Evolutionary conservation across 2,113 vertebrate genomes (phyloP).

Genomic region (Holacanthus passer): DNA sequence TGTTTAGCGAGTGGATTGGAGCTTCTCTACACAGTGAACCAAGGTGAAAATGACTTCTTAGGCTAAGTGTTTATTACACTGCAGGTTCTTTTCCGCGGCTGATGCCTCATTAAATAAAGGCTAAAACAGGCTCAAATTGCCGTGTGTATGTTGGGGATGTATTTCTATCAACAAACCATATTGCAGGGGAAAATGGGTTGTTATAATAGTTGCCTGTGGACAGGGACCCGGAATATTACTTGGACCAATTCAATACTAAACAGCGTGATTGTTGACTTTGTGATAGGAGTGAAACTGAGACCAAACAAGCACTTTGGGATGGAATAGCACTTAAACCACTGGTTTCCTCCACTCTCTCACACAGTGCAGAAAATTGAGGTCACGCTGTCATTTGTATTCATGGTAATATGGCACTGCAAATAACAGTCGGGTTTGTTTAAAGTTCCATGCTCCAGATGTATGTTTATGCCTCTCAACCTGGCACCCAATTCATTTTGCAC

Average conservation of each 20-base stretch:
- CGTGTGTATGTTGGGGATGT: conserved; percentile 38
- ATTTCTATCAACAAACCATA: conserved; percentile 60
- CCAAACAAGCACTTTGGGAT: conserved; percentile 77
- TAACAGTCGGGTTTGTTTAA: conserved; percentile 80
- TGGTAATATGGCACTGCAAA: conserved; percentile 74
- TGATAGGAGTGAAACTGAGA: conserved; percentile 76
- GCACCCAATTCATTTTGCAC: conserved; percentile 72
- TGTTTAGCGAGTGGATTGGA: conserved; percentile 73
- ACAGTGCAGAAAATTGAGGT: conserved; percentile 80
- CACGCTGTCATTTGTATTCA: conserved; percentile 81
- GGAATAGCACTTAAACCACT: conserved; percentile 71
- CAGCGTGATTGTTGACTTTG: conserved; percentile 74
- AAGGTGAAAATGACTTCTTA: conserved; percentile 71
- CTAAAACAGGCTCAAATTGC: conserved; percentile 40
- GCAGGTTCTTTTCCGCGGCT: conserved; percentile 47
- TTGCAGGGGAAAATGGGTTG: conserved; percentile 35
- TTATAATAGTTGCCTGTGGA: conserved; percentile 61
- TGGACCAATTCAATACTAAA: conserved; percentile 64
- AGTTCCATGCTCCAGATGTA: conserved; percentile 67
- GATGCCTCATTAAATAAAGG: conserved; percentile 74
- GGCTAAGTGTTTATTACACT: conserved; percentile 66
- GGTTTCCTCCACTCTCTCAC: conserved; percentile 65
- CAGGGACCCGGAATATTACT: conserved; percentile 65
- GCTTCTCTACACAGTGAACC: conserved; percentile 59
- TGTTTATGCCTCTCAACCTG: conserved; percentile 70